Evolutionary conservation across 2,797 vertebrate species (phyloP), one percentile per base, ranked within the genome.

Genomic region (Taeniopygia guttata): DNA sequence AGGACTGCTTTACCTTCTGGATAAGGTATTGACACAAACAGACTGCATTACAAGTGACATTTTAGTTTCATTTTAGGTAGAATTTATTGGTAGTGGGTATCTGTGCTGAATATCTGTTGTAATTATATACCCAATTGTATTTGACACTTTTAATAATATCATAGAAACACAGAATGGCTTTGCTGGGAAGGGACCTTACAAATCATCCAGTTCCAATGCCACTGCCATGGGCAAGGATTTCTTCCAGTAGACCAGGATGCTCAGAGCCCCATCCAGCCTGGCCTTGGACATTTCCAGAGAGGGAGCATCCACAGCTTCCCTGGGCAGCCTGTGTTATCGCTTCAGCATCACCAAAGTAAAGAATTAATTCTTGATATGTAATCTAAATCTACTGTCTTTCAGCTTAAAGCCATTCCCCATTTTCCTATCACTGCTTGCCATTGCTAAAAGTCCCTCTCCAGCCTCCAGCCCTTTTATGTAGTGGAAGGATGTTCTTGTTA

Each of bases 241-340:
- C 16, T 66, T 78, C 22, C 18, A 32, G 13, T 42, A 42, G 34
- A 32, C 6, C 30, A 52, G 52, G 3, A 4, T 78, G 18, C 16
- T 54, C 18, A 72, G 26, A 66, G 10, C 3, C 29, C 17, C 16
- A 23, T 59, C 3, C 30, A 26, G 6, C 8, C n/a, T 1, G 2
- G 38, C 22, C n/a, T 46, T 32, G 51, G 52, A 59, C 16, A 46
- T 13, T 51, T 70, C 25, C 38, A 72, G 18, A 30, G 11, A 40
- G 5, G 5, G 6, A 6, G 2, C 17, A 64, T 2, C 21, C 7
- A 18, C 10, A 69, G 0, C 2, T 56, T 51, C 20, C 70, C 38
- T 63, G 38, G 4, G 2, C 14, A 76, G 45, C 30, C 25, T 34
- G 12, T 56, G 16, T 10, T 13, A 40, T 5, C 15, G 7, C 6